Base-by-base conservation (phyloP, 1,140 invertebrate species). In the Vanessa atalanta region DNA sequence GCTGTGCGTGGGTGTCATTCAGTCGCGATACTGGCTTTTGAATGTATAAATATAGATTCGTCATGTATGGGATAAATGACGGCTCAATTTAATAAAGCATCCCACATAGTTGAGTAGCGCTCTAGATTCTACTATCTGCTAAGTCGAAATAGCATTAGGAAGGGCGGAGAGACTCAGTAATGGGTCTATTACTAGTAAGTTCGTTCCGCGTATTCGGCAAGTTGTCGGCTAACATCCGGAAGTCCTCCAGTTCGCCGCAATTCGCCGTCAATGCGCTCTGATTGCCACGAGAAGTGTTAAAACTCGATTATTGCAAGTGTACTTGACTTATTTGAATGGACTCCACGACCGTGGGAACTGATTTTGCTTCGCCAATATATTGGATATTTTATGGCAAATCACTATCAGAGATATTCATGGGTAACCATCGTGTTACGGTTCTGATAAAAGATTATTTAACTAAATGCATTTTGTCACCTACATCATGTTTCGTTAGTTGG, bases 241-340 rank as follows among this genome's bases (percentile, higher is more conserved):
- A 73, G 72, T 68, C 65, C 23, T 51, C 57, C 23, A 13, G 31
- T 55, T 37, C 20, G 47, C 65, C 72, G 48, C 63, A 67, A 53
- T 50, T 63, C 37, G 26, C 37, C 66, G 70, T 74, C 73, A 74
- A 74, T 74, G 55, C 37, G 61, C 37, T 9, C 65, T 74, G 73
- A 74, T 74, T 74, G 61, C 72, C 55, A 65, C 65, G 65, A 51
- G 61, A 65, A 61, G 61, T 55, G 60, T 70, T 53, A 53, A 60
- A 74, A 74, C 66, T 57, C 66, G 66, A 74, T 74, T 74, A 65
- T 47, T 31, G 57, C 57, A 37, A 61, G 57, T 61, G 57, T 55
- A 61, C 47, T 66, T 31, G 16, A 48, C 47, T 26, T 51, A 51
- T 66, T 66, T 50, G 47, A 66, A 66, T 26, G 47, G 50, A n/a